Conservation (phyloP, 2,888 invertebrate species). For the Carpatolechia fugitivella region DNA sequence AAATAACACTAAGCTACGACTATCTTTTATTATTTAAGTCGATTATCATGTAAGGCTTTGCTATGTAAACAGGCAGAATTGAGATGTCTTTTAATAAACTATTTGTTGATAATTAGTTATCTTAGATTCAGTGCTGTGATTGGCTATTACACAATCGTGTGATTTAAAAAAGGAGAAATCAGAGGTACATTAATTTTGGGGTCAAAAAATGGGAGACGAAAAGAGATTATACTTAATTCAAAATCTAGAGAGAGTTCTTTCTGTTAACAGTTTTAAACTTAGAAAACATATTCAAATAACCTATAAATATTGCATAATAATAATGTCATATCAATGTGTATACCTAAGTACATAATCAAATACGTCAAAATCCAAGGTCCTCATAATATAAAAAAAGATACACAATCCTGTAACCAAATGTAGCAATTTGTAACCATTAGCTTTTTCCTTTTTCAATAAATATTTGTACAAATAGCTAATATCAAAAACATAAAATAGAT, state of each 20-base stretch:
- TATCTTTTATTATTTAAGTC: no score
- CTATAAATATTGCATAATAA: no score
- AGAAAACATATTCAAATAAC: no score
- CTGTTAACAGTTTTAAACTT: no score
- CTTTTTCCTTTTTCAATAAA: constrained; percentile 58
- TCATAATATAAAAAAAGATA: no score
- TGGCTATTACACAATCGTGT: no score
- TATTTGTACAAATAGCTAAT: constrained; percentile 58
- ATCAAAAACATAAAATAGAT: constrained; percentile 34
- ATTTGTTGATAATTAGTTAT: constrained; percentile 53
- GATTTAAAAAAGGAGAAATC: neutral
- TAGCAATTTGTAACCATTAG: constrained; percentile 47
- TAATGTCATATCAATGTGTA: neutral
- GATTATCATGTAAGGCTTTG: neutral
- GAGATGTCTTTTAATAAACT: constrained; percentile 23
- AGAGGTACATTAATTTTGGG: neutral
- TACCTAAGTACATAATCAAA: no score
- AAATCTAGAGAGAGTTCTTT: neutral
- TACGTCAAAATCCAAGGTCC: no score
- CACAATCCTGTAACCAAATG: constrained; percentile 26
- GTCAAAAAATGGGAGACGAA: neutral
- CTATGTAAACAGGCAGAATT: neutral
- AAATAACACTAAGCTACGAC: neutral
- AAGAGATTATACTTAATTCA: neutral
- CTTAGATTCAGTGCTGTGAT: constrained; percentile 27